Evolutionary conservation across 2,797 vertebrate species (phyloP).

Genomic region (Ciconia nigra): DNA sequence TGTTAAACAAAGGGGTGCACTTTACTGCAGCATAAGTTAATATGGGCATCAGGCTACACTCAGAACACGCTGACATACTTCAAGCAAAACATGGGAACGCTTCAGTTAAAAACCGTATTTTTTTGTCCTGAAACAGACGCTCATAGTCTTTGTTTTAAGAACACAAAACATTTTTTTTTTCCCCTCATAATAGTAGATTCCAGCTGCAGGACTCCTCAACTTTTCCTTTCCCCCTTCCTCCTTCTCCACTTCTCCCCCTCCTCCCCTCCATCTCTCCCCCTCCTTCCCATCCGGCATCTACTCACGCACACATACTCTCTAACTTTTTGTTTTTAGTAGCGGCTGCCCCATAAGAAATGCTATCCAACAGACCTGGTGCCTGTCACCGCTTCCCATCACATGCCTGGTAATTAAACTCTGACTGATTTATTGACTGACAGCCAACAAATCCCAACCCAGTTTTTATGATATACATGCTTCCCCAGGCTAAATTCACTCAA

Average conservation of each 20-base stretch:
- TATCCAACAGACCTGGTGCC: constrained; percentile 82
- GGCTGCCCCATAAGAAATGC: constrained; percentile 81
- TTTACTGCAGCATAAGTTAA: not conserved
- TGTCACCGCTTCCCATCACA: constrained; percentile 85
- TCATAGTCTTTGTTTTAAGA: constrained; percentile 1
- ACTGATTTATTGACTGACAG: constrained; percentile 97
- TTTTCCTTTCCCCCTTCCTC: not conserved
- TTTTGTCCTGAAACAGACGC: not conserved
- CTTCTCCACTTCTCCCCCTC: not conserved
- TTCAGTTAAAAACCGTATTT: not conserved
- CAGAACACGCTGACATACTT: not conserved
- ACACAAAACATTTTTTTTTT: not conserved
- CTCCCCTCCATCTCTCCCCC: not conserved
- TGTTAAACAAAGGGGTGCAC: constrained; percentile 21
- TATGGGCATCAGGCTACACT: not conserved
- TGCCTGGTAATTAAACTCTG: constrained; percentile 93
- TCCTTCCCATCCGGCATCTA: constrained; percentile 21
- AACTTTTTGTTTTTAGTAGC: constrained; percentile 72
- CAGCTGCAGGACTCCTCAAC: not conserved
- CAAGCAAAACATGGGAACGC: not conserved
- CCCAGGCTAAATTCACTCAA: constrained; percentile 81
- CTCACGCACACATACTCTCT: constrained; percentile 45
- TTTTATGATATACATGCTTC: constrained; percentile 92
- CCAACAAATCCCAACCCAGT: constrained; percentile 89
- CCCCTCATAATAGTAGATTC: not conserved